Evolutionary conservation across 2,888 invertebrate species (phyloP).

Genomic region (Diaprepes abbreviatus): DNA sequence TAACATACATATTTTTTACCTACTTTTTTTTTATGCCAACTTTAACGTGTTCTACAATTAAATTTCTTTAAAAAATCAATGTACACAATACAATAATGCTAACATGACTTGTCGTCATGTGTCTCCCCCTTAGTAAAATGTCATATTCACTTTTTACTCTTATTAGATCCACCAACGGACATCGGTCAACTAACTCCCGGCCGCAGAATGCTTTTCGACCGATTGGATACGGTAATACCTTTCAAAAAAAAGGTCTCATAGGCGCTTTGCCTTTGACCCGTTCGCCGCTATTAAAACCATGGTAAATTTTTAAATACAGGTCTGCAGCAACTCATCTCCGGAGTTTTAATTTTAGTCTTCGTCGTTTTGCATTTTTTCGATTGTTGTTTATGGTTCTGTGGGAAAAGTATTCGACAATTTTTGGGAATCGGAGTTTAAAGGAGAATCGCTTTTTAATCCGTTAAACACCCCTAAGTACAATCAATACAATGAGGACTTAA

Average conservation of each 20-base stretch:
- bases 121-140: constrained; percentile 23
- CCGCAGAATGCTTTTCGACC: constrained; percentile 32
- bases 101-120: too few species aligned
- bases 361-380: constrained; percentile 36
- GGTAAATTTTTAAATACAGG: constrained; percentile 51
- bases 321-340: constrained; percentile 43
- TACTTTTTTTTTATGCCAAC: too few species aligned
- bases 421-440: too few species aligned
- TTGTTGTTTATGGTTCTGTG: constrained; percentile 41
- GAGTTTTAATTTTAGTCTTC: constrained; percentile 45
- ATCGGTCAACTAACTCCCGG: constrained; percentile 43
- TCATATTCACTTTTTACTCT: constrained; percentile 39
- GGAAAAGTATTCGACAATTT: constrained; percentile 33
- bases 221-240: constrained; percentile 49
- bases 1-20: too few species aligned
- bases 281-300: constrained; percentile 46
- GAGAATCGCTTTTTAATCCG: too few species aligned
- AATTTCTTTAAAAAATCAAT: too few species aligned
- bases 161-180: constrained; percentile 2
- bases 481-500: too few species aligned
- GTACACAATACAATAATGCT: too few species aligned
- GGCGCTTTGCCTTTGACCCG: constrained; percentile 49
- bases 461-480: too few species aligned
- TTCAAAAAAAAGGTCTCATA: constrained; percentile 48
- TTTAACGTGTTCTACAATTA: too few species aligned